phyloP scores from a whole-genome alignment of 2,797 vertebrate species.

The Lacerta viridis region DNA sequence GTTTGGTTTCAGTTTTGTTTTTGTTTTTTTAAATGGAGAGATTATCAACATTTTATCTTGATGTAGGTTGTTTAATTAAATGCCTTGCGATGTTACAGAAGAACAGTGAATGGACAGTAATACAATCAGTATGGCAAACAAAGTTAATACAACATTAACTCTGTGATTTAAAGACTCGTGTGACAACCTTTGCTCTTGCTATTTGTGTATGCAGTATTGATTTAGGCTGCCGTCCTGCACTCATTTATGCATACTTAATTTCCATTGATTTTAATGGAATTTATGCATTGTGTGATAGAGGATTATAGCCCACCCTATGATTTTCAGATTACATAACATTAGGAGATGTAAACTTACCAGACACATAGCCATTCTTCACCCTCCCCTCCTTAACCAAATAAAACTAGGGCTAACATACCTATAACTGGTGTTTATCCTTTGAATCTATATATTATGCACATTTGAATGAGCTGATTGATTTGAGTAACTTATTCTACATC shows the following conservation, averaged over 20 bases:
- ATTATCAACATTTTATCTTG: constrained; percentile 4
- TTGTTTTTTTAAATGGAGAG: constrained; percentile 8
- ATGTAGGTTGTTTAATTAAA: constrained; percentile 27
- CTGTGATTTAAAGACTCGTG: constrained; percentile 46
- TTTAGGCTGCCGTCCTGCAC: constrained; percentile 31
- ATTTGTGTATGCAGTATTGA: constrained; percentile 51
- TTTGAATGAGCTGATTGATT: background rate
- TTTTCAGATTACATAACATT: constrained; percentile 31
- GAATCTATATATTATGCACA: background rate
- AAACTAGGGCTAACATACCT: background rate
- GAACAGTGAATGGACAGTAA: constrained; percentile 43
- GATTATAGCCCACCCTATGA: constrained; percentile 12
- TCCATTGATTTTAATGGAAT: constrained; percentile 33
- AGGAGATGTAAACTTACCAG: background rate
- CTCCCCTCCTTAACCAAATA: background rate
- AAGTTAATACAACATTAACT: constrained; percentile 46
- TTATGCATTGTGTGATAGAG: constrained; percentile 19
- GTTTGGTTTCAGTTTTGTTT: background rate
- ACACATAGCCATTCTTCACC: background rate
- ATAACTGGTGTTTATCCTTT: background rate
- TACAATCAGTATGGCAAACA: constrained; percentile 14
- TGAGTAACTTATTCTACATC: background rate
- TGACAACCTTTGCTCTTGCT: constrained; percentile 21
- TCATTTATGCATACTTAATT: constrained; percentile 43
- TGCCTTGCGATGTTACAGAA: constrained; percentile 13